These are phyloP conservation scores for Tetrapedia diversipes DNA, from an alignment of 2,888 invertebrate genomes.

Conservation along the genomic window DNA sequence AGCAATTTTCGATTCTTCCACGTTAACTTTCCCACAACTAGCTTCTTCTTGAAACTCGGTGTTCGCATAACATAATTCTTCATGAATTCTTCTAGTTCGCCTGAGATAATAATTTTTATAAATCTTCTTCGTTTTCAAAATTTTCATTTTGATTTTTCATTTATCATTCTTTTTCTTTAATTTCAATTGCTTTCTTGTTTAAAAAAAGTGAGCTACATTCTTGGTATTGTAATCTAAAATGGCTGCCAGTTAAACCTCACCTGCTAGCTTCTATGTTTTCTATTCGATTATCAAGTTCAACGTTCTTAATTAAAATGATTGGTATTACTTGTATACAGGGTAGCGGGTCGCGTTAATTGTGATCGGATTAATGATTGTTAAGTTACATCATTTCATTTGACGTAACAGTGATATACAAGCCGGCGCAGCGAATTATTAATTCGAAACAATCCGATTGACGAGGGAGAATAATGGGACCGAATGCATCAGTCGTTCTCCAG, in stretches of 20 bases:
- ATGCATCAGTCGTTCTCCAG: constrained; percentile 39
- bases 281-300: not conserved
- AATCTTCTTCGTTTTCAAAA: too few relatives aligned
- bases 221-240: not conserved
- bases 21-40: not conserved
- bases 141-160: too few relatives aligned
- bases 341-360: constrained; percentile 29
- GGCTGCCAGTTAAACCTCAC: not conserved
- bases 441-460: constrained; percentile 46
- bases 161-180: not conserved
- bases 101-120: not conserved
- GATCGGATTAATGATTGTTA: constrained; percentile 7
- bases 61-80: not conserved
- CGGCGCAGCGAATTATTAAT: constrained; percentile 47
- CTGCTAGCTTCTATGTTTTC: not conserved
- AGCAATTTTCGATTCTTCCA: constrained; percentile 6
- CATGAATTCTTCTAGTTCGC: too few relatives aligned
- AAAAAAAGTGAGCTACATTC: not conserved
- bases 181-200: not conserved
- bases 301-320: constrained; percentile 11
- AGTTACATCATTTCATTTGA: constrained; percentile 5
- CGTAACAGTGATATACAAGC: not conserved
- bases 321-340: not conserved
- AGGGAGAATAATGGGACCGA: constrained; percentile 46
- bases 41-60: not conserved